These are phyloP conservation scores for Esox lucius DNA, from an alignment of 2,797 vertebrate species.

Conservation along the genomic window DNA sequence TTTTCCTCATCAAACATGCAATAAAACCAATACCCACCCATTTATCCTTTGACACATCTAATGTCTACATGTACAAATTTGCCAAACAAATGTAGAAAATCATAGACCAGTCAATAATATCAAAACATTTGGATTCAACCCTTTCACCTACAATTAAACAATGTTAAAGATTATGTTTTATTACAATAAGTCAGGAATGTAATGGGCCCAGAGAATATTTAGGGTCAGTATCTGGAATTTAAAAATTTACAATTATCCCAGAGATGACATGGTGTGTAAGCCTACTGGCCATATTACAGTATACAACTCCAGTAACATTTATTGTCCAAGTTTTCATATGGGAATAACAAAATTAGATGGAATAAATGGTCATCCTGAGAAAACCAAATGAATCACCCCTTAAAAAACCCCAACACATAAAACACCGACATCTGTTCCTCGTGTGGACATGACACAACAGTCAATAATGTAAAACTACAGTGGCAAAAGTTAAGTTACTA, in stretches of 20 bases:
- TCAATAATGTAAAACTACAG: neutral
- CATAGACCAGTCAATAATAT: neutral
- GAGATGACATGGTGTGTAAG: neutral
- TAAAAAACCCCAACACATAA: neutral
- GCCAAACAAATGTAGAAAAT: neutral
- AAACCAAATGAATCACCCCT: constrained; percentile 5
- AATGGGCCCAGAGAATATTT: neutral
- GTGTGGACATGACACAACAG: neutral
- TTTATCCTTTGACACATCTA: constrained; percentile 4
- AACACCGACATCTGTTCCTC: neutral
- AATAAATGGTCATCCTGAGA: constrained; percentile 46
- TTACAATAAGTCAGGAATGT: neutral
- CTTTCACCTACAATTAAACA: neutral
- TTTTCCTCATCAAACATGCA: constrained; percentile 43
- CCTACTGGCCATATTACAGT: neutral
- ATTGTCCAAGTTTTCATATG: neutral
- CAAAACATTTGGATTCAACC: neutral
- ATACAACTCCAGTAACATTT: neutral
- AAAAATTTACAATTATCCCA: neutral
- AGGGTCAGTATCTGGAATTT: neutral
- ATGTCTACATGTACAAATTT: neutral
- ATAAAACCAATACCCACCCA: constrained; percentile 4
- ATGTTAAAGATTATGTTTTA: neutral
- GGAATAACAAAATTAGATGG: neutral
- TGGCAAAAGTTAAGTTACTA: neutral